These are phyloP conservation scores for Caenorhabditis sp. DNA, from an alignment of 2,888 invertebrate species.

Conservation along the genomic window DNA sequence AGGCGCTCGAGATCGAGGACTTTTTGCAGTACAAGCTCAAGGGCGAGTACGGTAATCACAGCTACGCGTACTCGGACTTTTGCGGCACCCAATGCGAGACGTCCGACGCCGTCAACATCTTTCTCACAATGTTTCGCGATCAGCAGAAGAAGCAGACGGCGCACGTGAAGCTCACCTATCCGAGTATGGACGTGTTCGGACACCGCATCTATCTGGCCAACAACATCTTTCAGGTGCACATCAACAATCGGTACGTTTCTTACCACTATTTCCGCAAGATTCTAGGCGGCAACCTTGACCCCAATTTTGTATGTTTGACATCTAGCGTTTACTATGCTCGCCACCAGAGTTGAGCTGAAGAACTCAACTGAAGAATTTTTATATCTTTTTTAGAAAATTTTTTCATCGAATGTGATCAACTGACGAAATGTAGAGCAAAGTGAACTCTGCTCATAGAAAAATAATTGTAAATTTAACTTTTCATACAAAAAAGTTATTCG, in stretches of 20 bases:
- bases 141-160: constrained; percentile 67
- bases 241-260: constrained; percentile 71
- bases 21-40: constrained; percentile 77
- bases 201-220: constrained; percentile 78
- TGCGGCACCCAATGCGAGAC: constrained; percentile 79
- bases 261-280: too few relatives aligned
- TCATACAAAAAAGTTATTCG: too few relatives aligned
- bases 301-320: too few relatives aligned
- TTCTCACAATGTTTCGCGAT: constrained; percentile 77
- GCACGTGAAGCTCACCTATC: constrained; percentile 77
- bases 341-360: too few relatives aligned
- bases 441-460: too few relatives aligned
- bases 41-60: constrained; percentile 68
- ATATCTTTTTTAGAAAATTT: too few relatives aligned
- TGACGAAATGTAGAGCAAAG: too few relatives aligned
- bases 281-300: too few relatives aligned
- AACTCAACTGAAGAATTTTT: too few relatives aligned
- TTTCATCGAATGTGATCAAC: too few relatives aligned
- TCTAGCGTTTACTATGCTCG: too few relatives aligned
- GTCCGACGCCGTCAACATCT: constrained; percentile 77
- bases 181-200: constrained; percentile 78
- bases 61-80: constrained; percentile 77
- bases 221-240: constrained; percentile 76
- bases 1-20: constrained; percentile 77
- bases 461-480: too few relatives aligned